Conservation (phyloP, 2,888 invertebrate species). For the Stenotaenia linearis region DNA sequence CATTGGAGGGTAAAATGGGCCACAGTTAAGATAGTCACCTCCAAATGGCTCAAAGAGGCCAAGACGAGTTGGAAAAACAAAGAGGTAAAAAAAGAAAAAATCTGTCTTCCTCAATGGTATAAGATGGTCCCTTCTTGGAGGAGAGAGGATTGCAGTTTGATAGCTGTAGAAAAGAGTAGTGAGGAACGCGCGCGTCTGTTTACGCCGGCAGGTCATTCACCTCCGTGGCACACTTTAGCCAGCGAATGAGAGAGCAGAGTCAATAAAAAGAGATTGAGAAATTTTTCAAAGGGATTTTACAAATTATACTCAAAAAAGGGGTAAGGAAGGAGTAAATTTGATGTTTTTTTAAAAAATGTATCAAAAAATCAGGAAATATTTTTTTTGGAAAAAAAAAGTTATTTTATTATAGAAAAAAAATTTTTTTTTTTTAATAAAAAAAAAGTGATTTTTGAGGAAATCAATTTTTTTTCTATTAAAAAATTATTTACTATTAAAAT, state of each 20-base stretch:
- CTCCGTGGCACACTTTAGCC: slow-evolving; percentile 31
- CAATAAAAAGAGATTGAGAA: slow-evolving; percentile 26
- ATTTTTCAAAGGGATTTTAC: slow-evolving; percentile 13
- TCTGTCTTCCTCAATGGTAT: not conserved
- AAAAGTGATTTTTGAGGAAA: too few species aligned
- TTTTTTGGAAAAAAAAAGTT: not conserved
- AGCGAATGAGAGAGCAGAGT: slow-evolving; percentile 24
- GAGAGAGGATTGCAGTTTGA: slow-evolving; percentile 21
- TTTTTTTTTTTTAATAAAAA: too few species aligned
- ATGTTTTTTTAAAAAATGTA: not conserved
- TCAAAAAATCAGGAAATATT: not conserved
- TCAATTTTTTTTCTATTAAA: too few species aligned
- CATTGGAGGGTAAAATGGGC: slow-evolving; percentile 21
- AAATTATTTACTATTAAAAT: too few species aligned
- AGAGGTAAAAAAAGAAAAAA: not conserved
- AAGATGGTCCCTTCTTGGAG: slow-evolving; percentile 21
- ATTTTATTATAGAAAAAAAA: not conserved
- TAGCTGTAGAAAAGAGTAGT: not conserved
- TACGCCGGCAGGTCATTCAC: slow-evolving; percentile 31
- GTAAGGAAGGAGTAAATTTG: not conserved
- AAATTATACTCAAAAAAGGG: not conserved
- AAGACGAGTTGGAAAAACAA: slow-evolving; percentile 17
- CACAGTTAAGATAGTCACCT: slow-evolving; percentile 19
- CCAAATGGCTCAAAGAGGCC: slow-evolving; percentile 7
- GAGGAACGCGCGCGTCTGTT: slow-evolving; percentile 28